Percentiles rank a stretch among this genome's conserved stretches.
These are phyloP conservation scores for Noctua pronuba DNA, from an alignment of 2,888 invertebrate genomes.

Conservation along the genomic window DNA sequence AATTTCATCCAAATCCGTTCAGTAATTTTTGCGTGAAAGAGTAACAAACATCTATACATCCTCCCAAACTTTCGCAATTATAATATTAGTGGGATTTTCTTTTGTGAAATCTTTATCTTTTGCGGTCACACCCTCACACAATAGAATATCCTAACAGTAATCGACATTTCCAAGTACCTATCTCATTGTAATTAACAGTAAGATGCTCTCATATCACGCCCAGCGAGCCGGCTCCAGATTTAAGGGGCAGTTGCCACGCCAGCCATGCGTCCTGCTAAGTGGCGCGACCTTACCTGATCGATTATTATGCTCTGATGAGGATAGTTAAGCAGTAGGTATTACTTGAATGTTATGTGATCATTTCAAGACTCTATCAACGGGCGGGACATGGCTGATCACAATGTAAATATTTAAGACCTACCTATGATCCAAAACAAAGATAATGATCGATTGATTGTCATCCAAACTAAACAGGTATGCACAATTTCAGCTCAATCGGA, in stretches of 20 bases:
- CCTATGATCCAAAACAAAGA: too few species aligned
- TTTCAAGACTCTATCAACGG: neutral
- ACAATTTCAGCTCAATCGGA: neutral
- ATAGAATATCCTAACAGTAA: neutral
- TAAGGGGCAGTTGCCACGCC: constrained; percentile 5
- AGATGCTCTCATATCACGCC: constrained; percentile 16
- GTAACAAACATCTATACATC: too few species aligned
- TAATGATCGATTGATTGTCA: too few species aligned
- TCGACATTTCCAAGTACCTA: constrained; percentile 1
- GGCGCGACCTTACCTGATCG: constrained; percentile 34
- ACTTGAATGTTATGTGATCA: neutral
- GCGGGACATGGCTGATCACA: too few species aligned
- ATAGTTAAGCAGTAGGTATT: constrained; percentile 1
- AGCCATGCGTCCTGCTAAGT: constrained; percentile 24
- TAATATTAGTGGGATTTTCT: neutral
- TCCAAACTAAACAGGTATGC: too few species aligned
- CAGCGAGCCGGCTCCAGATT: constrained; percentile 34
- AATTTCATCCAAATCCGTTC: too few species aligned
- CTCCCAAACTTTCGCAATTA: too few species aligned
- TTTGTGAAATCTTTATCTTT: neutral
- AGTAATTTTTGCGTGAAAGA: too few species aligned
- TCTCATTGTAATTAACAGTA: constrained; percentile 6
- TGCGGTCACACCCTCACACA: neutral
- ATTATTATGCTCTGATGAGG: constrained; percentile 43
- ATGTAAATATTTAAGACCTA: too few species aligned